Evolutionary conservation across 2,888 invertebrate species (phyloP).

Genomic region (Drosophila sordidula): DNA sequence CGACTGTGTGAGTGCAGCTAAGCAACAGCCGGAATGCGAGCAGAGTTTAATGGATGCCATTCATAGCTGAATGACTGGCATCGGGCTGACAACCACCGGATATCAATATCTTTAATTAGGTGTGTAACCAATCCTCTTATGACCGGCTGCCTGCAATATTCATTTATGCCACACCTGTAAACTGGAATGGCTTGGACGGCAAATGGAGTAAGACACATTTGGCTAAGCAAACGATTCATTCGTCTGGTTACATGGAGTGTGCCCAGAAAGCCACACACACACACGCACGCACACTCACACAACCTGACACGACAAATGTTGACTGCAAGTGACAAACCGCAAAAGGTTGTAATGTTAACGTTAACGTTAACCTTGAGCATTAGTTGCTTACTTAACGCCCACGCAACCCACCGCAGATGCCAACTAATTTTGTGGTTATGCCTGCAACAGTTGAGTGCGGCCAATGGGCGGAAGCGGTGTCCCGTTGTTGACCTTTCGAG

Average conservation of each 20-base stretch:
- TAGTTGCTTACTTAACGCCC: slow-evolving; percentile 70
- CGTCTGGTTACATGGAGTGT: slow-evolving; percentile 21
- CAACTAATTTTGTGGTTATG: slow-evolving; percentile 77
- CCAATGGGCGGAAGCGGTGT: slow-evolving; percentile 1
- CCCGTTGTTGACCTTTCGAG: slow-evolving; percentile 3
- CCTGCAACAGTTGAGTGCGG: slow-evolving; percentile 66
- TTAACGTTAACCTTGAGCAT: slow-evolving; percentile 69
- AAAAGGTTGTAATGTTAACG: slow-evolving; percentile 63
- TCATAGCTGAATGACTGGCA: neutral
- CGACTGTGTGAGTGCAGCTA: too few relatives aligned
- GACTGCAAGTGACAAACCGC: slow-evolving; percentile 76
- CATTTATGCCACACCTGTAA: neutral
- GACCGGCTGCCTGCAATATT: neutral
- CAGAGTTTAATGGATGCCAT: neutral
- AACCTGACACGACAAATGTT: slow-evolving; percentile 8
- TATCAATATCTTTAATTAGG: slow-evolving; percentile 28
- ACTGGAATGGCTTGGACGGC: slow-evolving; percentile 2
- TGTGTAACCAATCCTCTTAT: slow-evolving; percentile 5
- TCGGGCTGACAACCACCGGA: slow-evolving; percentile 5
- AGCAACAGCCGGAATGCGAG: neutral
- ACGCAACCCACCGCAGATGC: slow-evolving; percentile 68
- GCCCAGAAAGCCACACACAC: slow-evolving; percentile 20
- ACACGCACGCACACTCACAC: slow-evolving; percentile 26
- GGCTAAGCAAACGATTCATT: slow-evolving; percentile 12
- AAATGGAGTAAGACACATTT: slow-evolving; percentile 38